Percentiles rank a stretch among this genome's conserved stretches.
These are phyloP conservation scores for Carapus acus DNA, from an alignment of 2,797 vertebrate species.

Conservation along the genomic window DNA sequence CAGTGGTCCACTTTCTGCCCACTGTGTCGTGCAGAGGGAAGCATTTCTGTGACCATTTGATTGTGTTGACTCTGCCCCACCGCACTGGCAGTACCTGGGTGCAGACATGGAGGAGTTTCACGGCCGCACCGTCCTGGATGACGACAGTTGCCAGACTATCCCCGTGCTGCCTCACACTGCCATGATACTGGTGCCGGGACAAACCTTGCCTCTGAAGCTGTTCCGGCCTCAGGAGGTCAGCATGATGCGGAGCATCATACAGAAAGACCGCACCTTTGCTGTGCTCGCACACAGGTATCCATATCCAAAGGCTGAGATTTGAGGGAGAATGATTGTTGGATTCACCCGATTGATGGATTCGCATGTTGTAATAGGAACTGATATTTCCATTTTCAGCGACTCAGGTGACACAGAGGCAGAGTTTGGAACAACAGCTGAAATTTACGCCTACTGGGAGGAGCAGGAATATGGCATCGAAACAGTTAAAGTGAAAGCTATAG, in stretches of 20 bases:
- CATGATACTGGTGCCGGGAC: constrained; percentile 92
- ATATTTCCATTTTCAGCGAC: constrained; percentile 47
- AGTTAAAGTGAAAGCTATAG: constrained; percentile 96
- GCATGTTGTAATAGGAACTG: background rate
- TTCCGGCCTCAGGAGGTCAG: constrained; percentile 95
- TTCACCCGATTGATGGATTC: background rate
- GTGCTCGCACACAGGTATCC: constrained; percentile 92
- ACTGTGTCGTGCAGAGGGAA: too few relatives aligned
- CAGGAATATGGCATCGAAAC: constrained; percentile 95
- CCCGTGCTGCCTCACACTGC: constrained; percentile 87
- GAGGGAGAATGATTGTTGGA: background rate
- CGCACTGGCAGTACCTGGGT: constrained; percentile 86
- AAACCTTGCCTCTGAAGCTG: constrained; percentile 93
- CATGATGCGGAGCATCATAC: constrained; percentile 93
- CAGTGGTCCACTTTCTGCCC: constrained; percentile 14
- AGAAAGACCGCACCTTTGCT: constrained; percentile 93
- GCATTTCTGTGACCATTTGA: too few relatives aligned
- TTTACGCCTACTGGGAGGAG: constrained; percentile 94
- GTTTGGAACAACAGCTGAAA: constrained; percentile 97
- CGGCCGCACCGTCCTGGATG: constrained; percentile 90
- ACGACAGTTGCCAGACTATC: constrained; percentile 91
- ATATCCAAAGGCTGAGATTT: too few relatives aligned
- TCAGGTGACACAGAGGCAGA: constrained; percentile 65
- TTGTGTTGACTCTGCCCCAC: constrained; percentile 15
- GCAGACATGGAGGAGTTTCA: constrained; percentile 99